Conservation (phyloP, 2,888 invertebrate species). For the Apodemia hepburni region DNA sequence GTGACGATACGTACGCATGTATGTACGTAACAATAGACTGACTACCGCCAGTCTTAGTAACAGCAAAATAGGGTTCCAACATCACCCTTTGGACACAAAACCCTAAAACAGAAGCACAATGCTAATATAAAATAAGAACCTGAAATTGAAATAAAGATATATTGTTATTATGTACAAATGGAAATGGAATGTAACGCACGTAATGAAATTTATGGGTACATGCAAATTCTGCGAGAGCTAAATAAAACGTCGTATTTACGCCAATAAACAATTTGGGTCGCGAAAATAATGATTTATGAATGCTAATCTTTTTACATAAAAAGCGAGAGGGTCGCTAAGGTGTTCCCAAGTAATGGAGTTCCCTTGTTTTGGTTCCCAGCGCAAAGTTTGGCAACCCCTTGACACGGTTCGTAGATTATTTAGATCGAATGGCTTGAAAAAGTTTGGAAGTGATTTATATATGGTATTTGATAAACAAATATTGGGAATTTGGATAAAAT, state of each 20-base stretch:
- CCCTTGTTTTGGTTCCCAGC: conserved; percentile 51
- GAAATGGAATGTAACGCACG: conserved; percentile 12
- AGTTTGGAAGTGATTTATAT: conserved; percentile 33
- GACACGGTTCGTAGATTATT: conserved; percentile 39
- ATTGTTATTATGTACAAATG: conserved; percentile 14
- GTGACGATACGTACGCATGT: too few relatives aligned
- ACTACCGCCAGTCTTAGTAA: too few relatives aligned
- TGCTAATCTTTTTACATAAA: conserved; percentile 50
- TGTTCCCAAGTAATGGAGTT: conserved; percentile 63
- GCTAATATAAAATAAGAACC: not conserved
- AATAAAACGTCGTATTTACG: conserved; percentile 21
- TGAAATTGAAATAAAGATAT: conserved; percentile 11
- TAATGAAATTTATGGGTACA: conserved; percentile 13
- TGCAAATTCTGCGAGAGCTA: conserved; percentile 12
- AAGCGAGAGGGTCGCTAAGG: conserved; percentile 43
- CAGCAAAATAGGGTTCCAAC: too few relatives aligned
- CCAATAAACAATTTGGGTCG: conserved; percentile 37
- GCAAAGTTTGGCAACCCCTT: conserved; percentile 55
- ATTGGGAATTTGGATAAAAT: not conserved
- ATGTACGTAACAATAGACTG: too few relatives aligned
- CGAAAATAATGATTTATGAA: conserved; percentile 50
- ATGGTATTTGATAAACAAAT: conserved; percentile 19
- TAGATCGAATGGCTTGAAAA: conserved; percentile 28
- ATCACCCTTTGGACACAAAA: too few relatives aligned
- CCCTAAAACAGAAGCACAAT: not conserved